Evolutionary conservation across 2,797 vertebrate species (phyloP), one percentile per base, ranked within the genome.

Genomic region (Cichlasoma orientale): DNA sequence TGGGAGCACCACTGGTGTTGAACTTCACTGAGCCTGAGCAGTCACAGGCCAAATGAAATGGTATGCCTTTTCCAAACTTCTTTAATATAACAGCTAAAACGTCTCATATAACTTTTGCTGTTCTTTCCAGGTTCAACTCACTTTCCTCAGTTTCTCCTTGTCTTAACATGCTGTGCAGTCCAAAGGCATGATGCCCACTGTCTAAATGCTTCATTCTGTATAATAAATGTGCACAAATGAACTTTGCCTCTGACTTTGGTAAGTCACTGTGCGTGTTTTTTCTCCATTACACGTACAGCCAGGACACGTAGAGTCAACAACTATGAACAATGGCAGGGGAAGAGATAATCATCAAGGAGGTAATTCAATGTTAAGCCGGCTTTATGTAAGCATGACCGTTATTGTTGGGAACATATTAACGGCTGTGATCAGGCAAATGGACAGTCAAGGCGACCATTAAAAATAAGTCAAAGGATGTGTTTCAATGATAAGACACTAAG

Each of bases 291-390:
- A 84, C 3, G 5, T 36, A 54, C 75, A 76, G 72, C 78, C 82
- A 78, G 75, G 81, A 82, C n/a, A 68, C 82, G 76, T 73, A 57
- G 78, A 72, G 70, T 82, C 89, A 88, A 88, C 84, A 86, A 79
- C 63, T 86, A 86, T 68, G 69, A 93, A 92, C 89, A 95, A 92
- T 89, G 68, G 59, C 79, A 88, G 82, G 90, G 91, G 90, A 72
- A 61, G 54, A 90, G 86, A 93, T 93, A 90, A 80, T 84, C 74
- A 92, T 92, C 77, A 31, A 86, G 79, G 77, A 86, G 82, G 86
- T 90, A 59, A 92, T 92, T 92, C 70, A 72, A 88, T 86, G 77
- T 90, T 80, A 78, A 77, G 75, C 56, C 72, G 58, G 74, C 47
- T 78, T 82, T 36, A 76, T 91, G 72, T 78, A 85, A 90, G 92